These are phyloP conservation scores for Anoplolepis gracilipes DNA, from an alignment of 1,140 invertebrate species.

Conservation along the genomic window DNA sequence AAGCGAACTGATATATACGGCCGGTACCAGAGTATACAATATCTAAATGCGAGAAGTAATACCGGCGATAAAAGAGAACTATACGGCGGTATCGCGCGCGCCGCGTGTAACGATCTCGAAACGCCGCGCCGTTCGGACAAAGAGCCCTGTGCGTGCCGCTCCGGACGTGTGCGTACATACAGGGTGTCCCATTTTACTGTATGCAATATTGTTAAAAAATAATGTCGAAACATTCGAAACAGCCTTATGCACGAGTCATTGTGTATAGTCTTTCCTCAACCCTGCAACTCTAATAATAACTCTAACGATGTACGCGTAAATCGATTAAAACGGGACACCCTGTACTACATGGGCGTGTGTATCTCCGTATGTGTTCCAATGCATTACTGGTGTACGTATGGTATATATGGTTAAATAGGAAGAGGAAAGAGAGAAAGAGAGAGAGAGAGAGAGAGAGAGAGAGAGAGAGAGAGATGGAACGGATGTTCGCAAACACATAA, in stretches of 20 bases:
- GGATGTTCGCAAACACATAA: conserved; percentile 40
- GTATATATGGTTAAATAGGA: background rate
- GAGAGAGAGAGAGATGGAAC: background rate
- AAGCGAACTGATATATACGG: conserved; percentile 37
- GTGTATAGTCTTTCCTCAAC: too few species aligned
- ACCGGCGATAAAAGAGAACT: conserved; percentile 53
- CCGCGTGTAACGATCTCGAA: conserved; percentile 52
- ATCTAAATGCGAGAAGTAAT: conserved; percentile 67
- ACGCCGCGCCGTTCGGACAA: conserved; percentile 48
- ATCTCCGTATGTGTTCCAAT: background rate
- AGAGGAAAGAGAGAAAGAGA: conserved; percentile 2
- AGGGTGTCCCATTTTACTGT: conserved; percentile 25
- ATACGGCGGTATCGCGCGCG: conserved; percentile 36
- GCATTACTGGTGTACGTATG: background rate
- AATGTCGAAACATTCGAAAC: background rate
- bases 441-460: background rate
- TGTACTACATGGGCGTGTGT: background rate
- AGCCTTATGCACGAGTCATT: too few species aligned
- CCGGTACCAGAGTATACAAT: conserved; percentile 15
- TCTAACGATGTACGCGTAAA: too few species aligned
- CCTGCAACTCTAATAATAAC: too few species aligned
- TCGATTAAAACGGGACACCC: background rate
- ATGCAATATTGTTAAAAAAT: too few species aligned
- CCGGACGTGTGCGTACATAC: conserved; percentile 3
- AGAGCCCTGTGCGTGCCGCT: conserved; percentile 36